These are phyloP conservation scores for Ophioderma brevispina DNA, from an alignment of 35 echinoderm and acorn worm species.

Conservation along the genomic window DNA sequence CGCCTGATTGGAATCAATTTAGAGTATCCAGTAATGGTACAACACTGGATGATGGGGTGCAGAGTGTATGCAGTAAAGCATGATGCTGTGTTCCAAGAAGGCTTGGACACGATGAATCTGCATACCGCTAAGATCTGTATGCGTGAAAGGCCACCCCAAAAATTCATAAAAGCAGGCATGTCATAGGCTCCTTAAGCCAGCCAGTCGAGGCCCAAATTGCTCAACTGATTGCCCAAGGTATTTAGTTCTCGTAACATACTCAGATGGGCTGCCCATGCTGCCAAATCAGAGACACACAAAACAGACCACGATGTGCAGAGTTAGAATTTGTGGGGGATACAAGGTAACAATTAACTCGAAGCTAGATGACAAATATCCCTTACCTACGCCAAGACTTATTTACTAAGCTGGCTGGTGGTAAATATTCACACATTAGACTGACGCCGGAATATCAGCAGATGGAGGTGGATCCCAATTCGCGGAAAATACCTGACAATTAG, in stretches of 20 bases:
- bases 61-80: not conserved
- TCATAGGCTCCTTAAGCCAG: conserved; percentile 35
- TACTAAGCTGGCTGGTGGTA: conserved; percentile 30
- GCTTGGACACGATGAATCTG: conserved; percentile 13
- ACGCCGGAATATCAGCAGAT: conserved; percentile 54
- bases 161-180: conserved; percentile 50
- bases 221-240: not conserved
- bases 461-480: conserved; percentile 34
- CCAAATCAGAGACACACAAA: too few species aligned
- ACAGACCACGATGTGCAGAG: conserved; percentile 30
- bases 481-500: conserved; percentile 44
- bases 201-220: conserved; percentile 50
- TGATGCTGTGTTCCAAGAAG: not conserved
- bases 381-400: conserved; percentile 65
- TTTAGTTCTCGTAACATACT: conserved; percentile 24
- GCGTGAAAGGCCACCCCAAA: conserved; percentile 36
- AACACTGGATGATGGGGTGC: not conserved
- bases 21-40: not conserved
- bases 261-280: conserved; percentile 25
- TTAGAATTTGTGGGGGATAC: conserved; percentile 63
- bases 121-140: conserved; percentile 49
- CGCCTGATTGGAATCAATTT: too few species aligned
- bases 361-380: conserved; percentile 18
- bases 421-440: conserved; percentile 48
- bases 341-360: conserved; percentile 35